These are phyloP conservation scores for Plutella xylostella DNA, from an alignment of 2,888 invertebrate species.

Conservation along the genomic window DNA sequence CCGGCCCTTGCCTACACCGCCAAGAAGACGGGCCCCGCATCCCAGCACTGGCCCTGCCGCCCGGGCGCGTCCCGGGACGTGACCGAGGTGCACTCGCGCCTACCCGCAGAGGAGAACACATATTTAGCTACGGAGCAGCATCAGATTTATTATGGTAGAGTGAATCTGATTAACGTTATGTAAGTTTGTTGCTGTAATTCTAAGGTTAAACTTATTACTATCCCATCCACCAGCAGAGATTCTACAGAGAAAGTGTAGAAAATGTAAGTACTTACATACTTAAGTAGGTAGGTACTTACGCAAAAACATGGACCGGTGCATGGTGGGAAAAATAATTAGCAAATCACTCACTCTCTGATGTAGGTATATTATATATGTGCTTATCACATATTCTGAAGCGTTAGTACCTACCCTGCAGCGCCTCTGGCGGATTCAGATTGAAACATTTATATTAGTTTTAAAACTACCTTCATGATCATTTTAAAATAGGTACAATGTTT, in stretches of 20 bases:
- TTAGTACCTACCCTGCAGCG: no score
- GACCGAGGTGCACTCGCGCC: constrained; percentile 43
- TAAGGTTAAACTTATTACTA: not conserved
- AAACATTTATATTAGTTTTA: no score
- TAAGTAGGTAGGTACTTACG: not conserved
- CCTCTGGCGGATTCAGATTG: no score
- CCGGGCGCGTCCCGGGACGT: no score
- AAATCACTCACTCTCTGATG: no score
- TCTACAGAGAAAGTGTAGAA: not conserved
- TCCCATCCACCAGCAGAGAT: not conserved
- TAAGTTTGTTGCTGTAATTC: constrained; percentile 23
- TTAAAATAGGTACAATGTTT: no score
- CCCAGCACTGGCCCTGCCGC: no score
- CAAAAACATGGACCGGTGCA: not conserved
- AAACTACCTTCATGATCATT: no score
- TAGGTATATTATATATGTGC: no score
- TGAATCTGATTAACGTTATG: constrained; percentile 54
- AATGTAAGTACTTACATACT: not conserved
- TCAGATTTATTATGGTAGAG: constrained; percentile 48
- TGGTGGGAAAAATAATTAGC: no score
- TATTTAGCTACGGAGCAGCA: constrained; percentile 37
- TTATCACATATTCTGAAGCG: no score
- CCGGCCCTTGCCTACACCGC: constrained; percentile 32
- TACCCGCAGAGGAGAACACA: constrained; percentile 40
- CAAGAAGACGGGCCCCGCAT: constrained; percentile 43